Base-by-base conservation (phyloP, 2,888 invertebrate species). In the Cryptocephalus moraei region DNA sequence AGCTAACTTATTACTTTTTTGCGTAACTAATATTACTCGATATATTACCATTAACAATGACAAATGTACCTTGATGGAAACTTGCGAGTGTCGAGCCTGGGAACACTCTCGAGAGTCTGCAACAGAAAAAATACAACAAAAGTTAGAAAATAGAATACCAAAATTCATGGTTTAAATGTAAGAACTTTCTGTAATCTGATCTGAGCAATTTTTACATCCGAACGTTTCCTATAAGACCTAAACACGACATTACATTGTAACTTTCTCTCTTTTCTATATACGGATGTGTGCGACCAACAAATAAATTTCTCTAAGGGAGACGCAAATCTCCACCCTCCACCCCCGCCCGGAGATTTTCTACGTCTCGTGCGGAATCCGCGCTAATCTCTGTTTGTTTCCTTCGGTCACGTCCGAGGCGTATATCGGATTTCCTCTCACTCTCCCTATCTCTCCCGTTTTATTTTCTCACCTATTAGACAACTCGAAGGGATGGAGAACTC, bases 21-120 rank as follows among this genome's bases (percentile, higher is more conserved):
- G 2, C 22, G 22, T 22, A 22, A 22, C 22, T 22, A 22, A 22
- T 22, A 22, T 22, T 22, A 22, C 22, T 22, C 22, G 22, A 22
- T 22, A 22, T 22, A 22, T 22, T 22, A 22, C 22, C 22, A 22
- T 22, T 22, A 22, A 22, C 22, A 36, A 36, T 11, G 12, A 36
- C 11, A 36, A 11, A 36, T 36, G 12, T 64, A 80, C 86, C 85
- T 85, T 84, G 84, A 72, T 80, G 76, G 77, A 85, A 79, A 75
- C 83, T 82, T 70, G 85, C 84, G 76, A 85, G 81, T 71, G 84
- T 83, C 73, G 82, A 79, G 75, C 82, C 81, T 72, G 83, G 81
- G 74, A 84, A 84, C 74, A 84, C 83, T 76, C 84, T 83, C 76
- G 84, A 82, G 75, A 85, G 80, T 78, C 85, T 85, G 79, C 53